Conservation (phyloP, 2,113 vertebrate genomes). For the Scomber colias region DNA sequence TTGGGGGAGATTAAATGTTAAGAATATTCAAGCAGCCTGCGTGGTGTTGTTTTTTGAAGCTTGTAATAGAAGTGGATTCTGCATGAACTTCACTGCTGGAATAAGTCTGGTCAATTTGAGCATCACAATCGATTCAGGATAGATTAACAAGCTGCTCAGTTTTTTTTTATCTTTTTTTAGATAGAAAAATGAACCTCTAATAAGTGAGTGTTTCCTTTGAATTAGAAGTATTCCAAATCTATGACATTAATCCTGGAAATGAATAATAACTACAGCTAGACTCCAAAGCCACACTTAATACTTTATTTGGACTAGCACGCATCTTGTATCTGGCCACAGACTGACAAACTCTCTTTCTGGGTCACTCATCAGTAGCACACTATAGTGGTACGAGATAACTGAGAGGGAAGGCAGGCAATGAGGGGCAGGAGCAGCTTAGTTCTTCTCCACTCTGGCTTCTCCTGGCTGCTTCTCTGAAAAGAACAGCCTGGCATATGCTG, state of each 20-base stretch:
- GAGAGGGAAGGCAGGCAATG: conserved; percentile 28
- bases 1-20: conserved; percentile 18
- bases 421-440: conserved; percentile 61
- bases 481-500: conserved; percentile 74
- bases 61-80: background rate
- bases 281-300: background rate
- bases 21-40: conserved; percentile 19
- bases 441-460: conserved; percentile 55
- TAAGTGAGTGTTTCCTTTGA: too few species aligned
- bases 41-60: background rate
- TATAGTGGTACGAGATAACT: conserved; percentile 51
- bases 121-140: background rate
- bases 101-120: background rate
- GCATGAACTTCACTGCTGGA: background rate
- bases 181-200: background rate
- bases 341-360: conserved; percentile 57
- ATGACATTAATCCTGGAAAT: background rate
- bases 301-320: background rate
- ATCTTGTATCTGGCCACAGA: background rate
- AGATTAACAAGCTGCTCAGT: background rate
- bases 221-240: background rate
- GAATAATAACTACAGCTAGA: background rate
- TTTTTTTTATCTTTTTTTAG: background rate
- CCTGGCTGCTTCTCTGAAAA: conserved; percentile 65
- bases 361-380: conserved; percentile 46